Evolutionary conservation across 1,140 invertebrate genomes (phyloP), one percentile per base, ranked within the genome.

Genomic region (Mamestra configurata): DNA sequence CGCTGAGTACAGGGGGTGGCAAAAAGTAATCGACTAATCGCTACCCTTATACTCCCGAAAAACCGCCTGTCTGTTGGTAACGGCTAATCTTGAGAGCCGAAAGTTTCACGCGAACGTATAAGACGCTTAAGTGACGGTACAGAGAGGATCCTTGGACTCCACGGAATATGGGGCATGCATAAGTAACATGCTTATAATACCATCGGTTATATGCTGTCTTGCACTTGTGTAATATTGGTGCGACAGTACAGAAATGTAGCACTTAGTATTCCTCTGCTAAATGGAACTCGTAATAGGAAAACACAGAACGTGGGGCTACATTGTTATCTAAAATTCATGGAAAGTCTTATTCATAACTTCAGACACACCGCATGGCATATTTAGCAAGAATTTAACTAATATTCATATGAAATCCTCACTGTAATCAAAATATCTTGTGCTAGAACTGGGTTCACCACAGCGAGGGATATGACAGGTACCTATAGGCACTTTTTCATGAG

Each of bases 21-120:
- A 37, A 43, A 31, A 75, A 75, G 35, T 43, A 40, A 57, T 75
- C 71, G 71, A 40, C 31, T 75, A 75, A 75, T 57, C 53, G 51
- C 35, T 51, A 43, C 53, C 20, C 35, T 73, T 20, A 73, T 53
- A 40, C 27, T 40, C 53, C 10, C 20, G 10, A 75, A 22, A 27
- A 49, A 46, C 37, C 40, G 40, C 49, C 31, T 55, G 70, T 37
- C 53, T 75, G 53, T 43, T 31, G 27, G 35, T 57, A 75, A 57
- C 55, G 35, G 71, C 71, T 75, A 75, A 75, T 75, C 71, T 75
- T 59, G 35, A 75, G 71, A 59, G 35, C 18, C 53, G 31, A 75
- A 70, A 75, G 53, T 55, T 59, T 71, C 68, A 43, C 51, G 53
- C 40, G 4, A 70, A 27, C 66, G 13, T 51, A 27, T 75, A 75